Conservation (phyloP, 1,140 invertebrate genomes). For the Drosophila tsacasi region DNA sequence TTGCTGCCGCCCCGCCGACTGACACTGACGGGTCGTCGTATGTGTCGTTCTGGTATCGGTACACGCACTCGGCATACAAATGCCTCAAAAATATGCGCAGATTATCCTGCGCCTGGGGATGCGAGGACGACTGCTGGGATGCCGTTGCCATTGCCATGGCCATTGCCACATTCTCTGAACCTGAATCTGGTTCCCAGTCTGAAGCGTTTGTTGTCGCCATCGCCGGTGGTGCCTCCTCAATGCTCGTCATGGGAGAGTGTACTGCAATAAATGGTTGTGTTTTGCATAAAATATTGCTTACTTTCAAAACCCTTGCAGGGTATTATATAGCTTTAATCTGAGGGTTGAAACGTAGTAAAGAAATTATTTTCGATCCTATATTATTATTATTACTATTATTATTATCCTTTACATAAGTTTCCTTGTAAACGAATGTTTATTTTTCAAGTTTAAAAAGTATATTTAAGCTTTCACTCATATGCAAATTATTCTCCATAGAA, state of each 20-base stretch:
- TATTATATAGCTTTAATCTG: background rate
- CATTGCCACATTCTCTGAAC: constrained; percentile 18
- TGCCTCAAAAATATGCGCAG: constrained; percentile 66
- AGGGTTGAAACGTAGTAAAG: background rate
- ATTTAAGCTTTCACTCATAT: background rate
- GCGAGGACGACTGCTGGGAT: constrained; percentile 8
- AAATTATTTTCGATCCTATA: background rate
- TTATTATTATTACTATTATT: no score
- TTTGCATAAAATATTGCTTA: constrained; percentile 1
- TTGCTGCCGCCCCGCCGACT: constrained; percentile 19
- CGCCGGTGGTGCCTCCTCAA: constrained; percentile 6
- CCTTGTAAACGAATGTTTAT: background rate
- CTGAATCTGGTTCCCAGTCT: background rate
- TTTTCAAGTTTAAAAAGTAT: background rate
- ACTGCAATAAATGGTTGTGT: background rate
- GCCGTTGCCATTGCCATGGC: constrained; percentile 7
- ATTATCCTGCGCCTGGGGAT: constrained; percentile 56
- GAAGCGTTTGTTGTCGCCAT: constrained; percentile 18
- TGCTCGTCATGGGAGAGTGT: constrained; percentile 25
- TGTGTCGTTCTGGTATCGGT: constrained; percentile 68
- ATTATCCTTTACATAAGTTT: background rate
- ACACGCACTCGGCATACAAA: constrained; percentile 74
- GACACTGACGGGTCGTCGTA: constrained; percentile 28
- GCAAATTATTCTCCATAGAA: background rate
- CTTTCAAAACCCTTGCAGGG: background rate